Conservation (phyloP, 1,140 invertebrate species). For the Drosophila setifemur region DNA sequence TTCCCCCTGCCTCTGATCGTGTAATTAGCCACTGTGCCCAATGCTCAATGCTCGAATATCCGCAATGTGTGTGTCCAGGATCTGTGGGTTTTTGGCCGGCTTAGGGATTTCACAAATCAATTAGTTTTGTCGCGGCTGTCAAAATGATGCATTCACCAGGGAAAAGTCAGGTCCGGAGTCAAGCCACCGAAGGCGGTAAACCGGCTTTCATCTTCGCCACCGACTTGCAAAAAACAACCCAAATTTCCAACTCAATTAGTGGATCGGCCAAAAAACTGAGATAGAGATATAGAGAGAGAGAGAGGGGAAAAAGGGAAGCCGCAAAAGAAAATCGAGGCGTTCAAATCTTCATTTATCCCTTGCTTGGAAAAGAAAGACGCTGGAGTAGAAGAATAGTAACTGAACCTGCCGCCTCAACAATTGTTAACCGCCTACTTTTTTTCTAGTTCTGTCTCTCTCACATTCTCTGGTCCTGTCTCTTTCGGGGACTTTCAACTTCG, state of each 20-base stretch:
- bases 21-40: neutral
- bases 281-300: neutral
- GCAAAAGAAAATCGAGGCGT: slow-evolving; percentile 67
- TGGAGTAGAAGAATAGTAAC: slow-evolving; percentile 28
- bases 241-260: slow-evolving; percentile 79
- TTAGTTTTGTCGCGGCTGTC: slow-evolving; percentile 81
- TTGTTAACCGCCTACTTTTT: slow-evolving; percentile 47
- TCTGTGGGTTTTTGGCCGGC: slow-evolving; percentile 52
- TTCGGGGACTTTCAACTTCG: slow-evolving; percentile 52
- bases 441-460: neutral
- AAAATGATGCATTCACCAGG: slow-evolving; percentile 53
- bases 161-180: slow-evolving; percentile 58
- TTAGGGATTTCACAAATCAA: slow-evolving; percentile 66
- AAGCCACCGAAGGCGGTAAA: slow-evolving; percentile 34
- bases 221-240: slow-evolving; percentile 58
- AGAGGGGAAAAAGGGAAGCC: slow-evolving; percentile 39
- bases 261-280: slow-evolving; percentile 51
- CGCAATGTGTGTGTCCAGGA: slow-evolving; percentile 63
- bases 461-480: neutral
- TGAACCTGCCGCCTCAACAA: slow-evolving; percentile 45
- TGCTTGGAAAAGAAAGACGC: slow-evolving; percentile 23
- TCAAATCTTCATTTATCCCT: slow-evolving; percentile 78
- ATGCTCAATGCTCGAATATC: neutral
- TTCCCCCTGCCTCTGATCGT: neutral
- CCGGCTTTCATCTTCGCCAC: slow-evolving; percentile 43